Evolutionary conservation across 2,113 vertebrate genomes (phyloP).

Genomic region (Uropsilus gracilis): DNA sequence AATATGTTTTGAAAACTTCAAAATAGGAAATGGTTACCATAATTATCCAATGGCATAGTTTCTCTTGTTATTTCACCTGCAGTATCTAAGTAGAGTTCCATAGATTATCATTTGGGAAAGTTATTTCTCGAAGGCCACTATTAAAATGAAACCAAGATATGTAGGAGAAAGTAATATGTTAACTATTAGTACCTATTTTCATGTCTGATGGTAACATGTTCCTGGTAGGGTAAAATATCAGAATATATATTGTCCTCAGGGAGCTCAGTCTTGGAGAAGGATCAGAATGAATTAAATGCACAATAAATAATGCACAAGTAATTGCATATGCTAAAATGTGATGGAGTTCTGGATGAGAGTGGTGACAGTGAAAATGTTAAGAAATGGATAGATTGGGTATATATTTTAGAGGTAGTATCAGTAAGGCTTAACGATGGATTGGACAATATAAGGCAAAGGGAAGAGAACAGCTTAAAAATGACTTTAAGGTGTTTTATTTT

Average conservation of each 20-base stretch:
- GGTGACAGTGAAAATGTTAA: neutral
- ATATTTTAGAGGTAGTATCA: constrained; percentile 3
- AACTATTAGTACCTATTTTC: neutral
- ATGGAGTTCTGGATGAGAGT: neutral
- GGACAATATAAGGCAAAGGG: neutral
- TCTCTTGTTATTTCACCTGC: neutral
- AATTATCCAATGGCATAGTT: constrained; percentile 6
- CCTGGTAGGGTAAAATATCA: neutral
- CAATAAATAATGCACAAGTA: neutral
- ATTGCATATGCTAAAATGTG: neutral
- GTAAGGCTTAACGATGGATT: neutral
- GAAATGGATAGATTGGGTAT: neutral
- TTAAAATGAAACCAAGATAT: neutral
- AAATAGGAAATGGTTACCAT: neutral
- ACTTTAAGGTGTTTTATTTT: neutral
- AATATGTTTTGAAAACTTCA: neutral
- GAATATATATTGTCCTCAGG: neutral
- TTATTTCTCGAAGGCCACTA: neutral
- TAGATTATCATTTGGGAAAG: neutral
- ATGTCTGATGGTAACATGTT: constrained; percentile 6
- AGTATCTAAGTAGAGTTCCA: neutral
- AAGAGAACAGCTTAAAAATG: neutral
- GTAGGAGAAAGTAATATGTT: neutral
- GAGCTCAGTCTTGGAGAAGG: neutral
- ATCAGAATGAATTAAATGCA: constrained; percentile 17